These are phyloP conservation scores for Oxyteleia sp. DNA, from an alignment of 2,888 invertebrate genomes.

Conservation along the genomic window DNA sequence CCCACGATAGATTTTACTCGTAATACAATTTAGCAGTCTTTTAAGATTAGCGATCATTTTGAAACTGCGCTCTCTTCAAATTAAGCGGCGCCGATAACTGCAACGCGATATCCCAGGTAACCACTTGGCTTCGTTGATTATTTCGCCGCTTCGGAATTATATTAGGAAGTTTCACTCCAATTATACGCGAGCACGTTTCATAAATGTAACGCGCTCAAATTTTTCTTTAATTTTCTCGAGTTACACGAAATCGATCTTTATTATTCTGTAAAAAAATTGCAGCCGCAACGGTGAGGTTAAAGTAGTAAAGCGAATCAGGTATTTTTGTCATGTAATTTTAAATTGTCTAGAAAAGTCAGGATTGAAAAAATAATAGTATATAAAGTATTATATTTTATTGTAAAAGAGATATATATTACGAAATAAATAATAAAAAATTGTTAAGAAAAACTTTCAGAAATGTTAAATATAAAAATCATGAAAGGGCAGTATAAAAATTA, in stretches of 20 bases:
- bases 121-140: constrained; percentile 16
- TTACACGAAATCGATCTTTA: constrained; percentile 26
- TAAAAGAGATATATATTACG: no score
- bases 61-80: not conserved
- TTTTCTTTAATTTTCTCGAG: constrained; percentile 13
- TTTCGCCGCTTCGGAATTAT: constrained; percentile 9
- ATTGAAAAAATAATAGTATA: no score
- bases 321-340: no score
- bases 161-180: constrained; percentile 21
- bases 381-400: no score
- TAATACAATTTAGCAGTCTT: not conserved
- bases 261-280: no score
- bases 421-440: no score
- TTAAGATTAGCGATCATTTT: not conserved
- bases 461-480: no score
- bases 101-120: constrained; percentile 10
- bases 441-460: no score
- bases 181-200: constrained; percentile 23
- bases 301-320: no score
- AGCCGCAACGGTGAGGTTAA: no score
- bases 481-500: no score
- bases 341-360: no score
- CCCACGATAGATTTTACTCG: not conserved
- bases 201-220: constrained; percentile 15
- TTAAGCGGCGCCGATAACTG: constrained; percentile 1